Evolutionary conservation across 2,797 vertebrate species (phyloP).

Genomic region (Ctenochaetus hawaiiensis): DNA sequence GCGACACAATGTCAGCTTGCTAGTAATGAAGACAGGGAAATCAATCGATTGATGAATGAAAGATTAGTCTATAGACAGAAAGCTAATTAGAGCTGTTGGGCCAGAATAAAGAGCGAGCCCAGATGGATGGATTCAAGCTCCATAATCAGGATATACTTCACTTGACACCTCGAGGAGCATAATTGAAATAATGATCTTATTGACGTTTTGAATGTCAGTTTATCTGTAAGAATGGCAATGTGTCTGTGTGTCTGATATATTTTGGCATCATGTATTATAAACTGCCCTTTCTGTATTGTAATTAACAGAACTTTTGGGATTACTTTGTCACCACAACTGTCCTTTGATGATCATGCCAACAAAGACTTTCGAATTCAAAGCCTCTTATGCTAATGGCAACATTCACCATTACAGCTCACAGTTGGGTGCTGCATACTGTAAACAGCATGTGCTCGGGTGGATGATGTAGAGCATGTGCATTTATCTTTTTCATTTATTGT

Average conservation of each 20-base stretch:
- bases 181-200: slow-evolving; percentile 77
- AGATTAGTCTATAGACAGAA: slow-evolving; percentile 84
- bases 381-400: slow-evolving; percentile 64
- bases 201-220: slow-evolving; percentile 53
- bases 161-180: slow-evolving; percentile 74
- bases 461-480: slow-evolving; percentile 47
- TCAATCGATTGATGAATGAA: slow-evolving; percentile 86
- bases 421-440: slow-evolving; percentile 43
- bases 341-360: slow-evolving; percentile 61
- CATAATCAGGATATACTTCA: slow-evolving; percentile 77
- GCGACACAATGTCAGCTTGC: slow-evolving; percentile 63
- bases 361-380: slow-evolving; percentile 61
- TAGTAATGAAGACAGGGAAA: slow-evolving; percentile 83
- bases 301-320: slow-evolving; percentile 51
- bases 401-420: slow-evolving; percentile 39
- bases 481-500: slow-evolving; percentile 60
- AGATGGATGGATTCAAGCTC: slow-evolving; percentile 76
- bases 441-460: slow-evolving; percentile 53
- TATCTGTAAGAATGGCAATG: slow-evolving; percentile 50
- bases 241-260: neutral
- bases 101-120: slow-evolving; percentile 67
- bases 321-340: slow-evolving; percentile 20
- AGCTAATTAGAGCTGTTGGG: slow-evolving; percentile 80
- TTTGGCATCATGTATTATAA: neutral
- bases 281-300: slow-evolving; percentile 11